These are phyloP conservation scores for Pipistrellus kuhlii DNA, from an alignment of 2,797 vertebrate genomes.

Conservation along the genomic window DNA sequence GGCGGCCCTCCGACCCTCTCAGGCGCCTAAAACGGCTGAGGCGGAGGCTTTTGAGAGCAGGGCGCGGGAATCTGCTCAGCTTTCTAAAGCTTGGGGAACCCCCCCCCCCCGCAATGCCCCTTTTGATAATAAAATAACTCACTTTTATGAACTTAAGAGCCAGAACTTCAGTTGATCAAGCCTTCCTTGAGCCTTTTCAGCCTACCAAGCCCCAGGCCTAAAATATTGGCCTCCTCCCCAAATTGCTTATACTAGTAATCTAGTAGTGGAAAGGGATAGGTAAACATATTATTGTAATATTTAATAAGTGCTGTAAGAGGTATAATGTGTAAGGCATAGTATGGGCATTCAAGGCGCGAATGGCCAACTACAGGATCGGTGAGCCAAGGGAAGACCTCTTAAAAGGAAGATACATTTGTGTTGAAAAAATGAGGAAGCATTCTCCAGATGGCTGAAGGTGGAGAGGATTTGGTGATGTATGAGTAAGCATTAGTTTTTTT, in stretches of 20 bases:
- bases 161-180: background rate
- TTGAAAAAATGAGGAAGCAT: constrained; percentile 17
- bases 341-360: background rate
- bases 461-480: background rate
- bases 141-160: constrained; percentile 13
- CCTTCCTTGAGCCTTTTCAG: constrained; percentile 8
- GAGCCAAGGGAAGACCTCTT: background rate
- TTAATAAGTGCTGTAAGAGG: background rate
- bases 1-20: background rate
- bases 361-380: background rate
- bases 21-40: background rate
- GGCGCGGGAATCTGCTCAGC: background rate
- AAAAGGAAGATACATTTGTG: background rate
- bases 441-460: background rate
- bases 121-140: background rate
- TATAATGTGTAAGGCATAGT: background rate
- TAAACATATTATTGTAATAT: background rate
- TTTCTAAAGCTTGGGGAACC: background rate
- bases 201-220: background rate
- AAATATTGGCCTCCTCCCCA: background rate
- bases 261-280: background rate
- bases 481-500: background rate
- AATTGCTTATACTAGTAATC: background rate
- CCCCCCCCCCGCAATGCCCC: no score
- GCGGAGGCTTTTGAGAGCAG: background rate